Base-by-base conservation (phyloP, 92 coral and sea anemone species). In the Hydrozoanthus gracilis region DNA sequence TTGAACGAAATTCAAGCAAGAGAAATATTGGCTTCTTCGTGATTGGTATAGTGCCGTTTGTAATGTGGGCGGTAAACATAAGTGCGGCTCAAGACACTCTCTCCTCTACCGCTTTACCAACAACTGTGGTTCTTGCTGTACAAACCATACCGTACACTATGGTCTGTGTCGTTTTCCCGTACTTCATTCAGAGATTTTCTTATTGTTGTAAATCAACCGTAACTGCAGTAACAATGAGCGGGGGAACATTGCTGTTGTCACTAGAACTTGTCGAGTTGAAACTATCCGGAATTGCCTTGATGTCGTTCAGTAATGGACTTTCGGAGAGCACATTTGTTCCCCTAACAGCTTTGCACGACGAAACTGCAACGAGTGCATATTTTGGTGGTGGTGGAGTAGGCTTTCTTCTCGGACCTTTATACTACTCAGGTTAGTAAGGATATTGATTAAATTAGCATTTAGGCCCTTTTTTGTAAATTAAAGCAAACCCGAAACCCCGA, bases 61-160 rank as follows among this genome's bases (percentile, higher is more conserved):
- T 76, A 35, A 61, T 74, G 58, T 82, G 88, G 62, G 88, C 92
- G 46, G 71, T 94, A 3, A 88, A 88, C 47, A 54, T 94, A 14
- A n/a, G 92, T 18, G 95, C 95, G 6, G 88, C 93, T 14, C 92
- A 94, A 73, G 97, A 92, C 78, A 90, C 88, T 50, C 88, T 94
- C 48, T 82, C 88, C 39, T 87, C 82, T 14, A 94, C 95, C 8
- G 65, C 82, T 11, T 68, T 94, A 11, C 97, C 95, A 4, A 92
- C 97, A 2, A 87, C 92, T 0, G 79, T 83, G 9, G 62, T 92
- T 6, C 87, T 94, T 7, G 72, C 92, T 11, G 82, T 91, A 45
- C 84, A 91, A 15, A 86, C 90, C 56, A 39, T 92, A n/a, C 97
- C 97, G 4, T 89, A 76, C 47, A 73, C 88, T 83, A 8, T 85